Conservation (phyloP, 2,888 invertebrate species). For the Hirudinaria manillensis region DNA sequence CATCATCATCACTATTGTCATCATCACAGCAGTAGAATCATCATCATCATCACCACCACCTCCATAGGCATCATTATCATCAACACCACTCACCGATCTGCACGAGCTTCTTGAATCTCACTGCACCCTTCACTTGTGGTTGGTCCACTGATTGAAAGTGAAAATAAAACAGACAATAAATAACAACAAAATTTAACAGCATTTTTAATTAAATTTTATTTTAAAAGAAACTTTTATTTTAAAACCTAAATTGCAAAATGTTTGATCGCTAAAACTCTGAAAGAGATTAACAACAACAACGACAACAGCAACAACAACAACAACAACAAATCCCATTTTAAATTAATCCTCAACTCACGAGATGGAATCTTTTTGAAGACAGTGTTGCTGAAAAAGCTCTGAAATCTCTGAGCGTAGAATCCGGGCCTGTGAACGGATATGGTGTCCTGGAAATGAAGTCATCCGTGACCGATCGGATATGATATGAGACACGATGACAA, state of each 20-base stretch:
- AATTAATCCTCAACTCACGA: slow-evolving; percentile 22
- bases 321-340: no score
- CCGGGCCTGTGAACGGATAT: slow-evolving; percentile 90
- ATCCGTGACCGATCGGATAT: background rate
- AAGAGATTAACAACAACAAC: no score
- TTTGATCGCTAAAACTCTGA: no score
- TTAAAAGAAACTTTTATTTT: no score
- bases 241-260: no score
- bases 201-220: no score
- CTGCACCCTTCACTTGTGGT: slow-evolving; percentile 40
- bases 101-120: slow-evolving; percentile 97
- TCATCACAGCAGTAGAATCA: no score
- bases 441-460: slow-evolving; percentile 30
- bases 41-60: no score
- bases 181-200: background rate
- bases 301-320: no score
- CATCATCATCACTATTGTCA: no score
- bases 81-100: slow-evolving; percentile 76
- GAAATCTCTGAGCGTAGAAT: slow-evolving; percentile 95
- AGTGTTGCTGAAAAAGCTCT: slow-evolving; percentile 90
- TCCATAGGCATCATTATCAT: background rate
- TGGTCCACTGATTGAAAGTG: slow-evolving; percentile 39
- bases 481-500: background rate
- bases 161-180: slow-evolving; percentile 13
- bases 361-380: slow-evolving; percentile 64